Evolutionary conservation across 2,888 invertebrate genomes (phyloP).

Genomic region (Cephus sareptanus): DNA sequence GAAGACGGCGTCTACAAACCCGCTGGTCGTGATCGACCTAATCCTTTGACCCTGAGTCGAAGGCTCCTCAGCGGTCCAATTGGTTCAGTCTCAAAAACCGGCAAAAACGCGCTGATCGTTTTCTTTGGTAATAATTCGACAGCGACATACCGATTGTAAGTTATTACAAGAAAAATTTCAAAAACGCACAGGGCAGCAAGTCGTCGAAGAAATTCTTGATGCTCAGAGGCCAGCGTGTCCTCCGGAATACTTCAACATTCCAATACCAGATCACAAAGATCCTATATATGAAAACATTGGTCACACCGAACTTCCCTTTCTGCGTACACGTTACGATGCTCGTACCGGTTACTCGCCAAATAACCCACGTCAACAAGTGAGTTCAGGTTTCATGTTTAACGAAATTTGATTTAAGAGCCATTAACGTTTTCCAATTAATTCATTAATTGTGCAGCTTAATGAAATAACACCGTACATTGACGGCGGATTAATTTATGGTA

Average conservation of each 20-base stretch:
- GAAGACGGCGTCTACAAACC: conserved; percentile 70
- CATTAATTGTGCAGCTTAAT: conserved; percentile 65
- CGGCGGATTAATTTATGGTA: conserved; percentile 73
- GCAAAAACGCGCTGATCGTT: conserved; percentile 70
- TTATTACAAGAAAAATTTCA: neutral
- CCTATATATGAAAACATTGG: conserved; percentile 46
- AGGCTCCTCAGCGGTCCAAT: conserved; percentile 64
- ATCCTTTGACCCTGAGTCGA: conserved; percentile 69
- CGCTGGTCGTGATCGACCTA: conserved; percentile 66
- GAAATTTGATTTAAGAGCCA: neutral
- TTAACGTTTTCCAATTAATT: neutral
- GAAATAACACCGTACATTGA: conserved; percentile 73
- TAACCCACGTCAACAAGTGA: conserved; percentile 72
- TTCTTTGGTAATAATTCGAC: conserved; percentile 68
- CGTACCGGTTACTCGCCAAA: conserved; percentile 70
- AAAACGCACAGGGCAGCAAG: conserved; percentile 68
- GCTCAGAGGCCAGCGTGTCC: conserved; percentile 72
- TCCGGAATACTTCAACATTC: conserved; percentile 72
- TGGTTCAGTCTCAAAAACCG: conserved; percentile 64
- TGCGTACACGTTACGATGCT: conserved; percentile 69
- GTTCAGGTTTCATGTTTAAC: neutral
- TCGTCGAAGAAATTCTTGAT: conserved; percentile 73
- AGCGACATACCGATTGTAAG: neutral
- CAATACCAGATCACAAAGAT: conserved; percentile 66
- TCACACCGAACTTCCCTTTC: conserved; percentile 68